Percentiles rank a stretch among this genome's conserved stretches.
phyloP scores from a whole-genome alignment of 2,888 invertebrate species.

The Mesochorus sp. region DNA sequence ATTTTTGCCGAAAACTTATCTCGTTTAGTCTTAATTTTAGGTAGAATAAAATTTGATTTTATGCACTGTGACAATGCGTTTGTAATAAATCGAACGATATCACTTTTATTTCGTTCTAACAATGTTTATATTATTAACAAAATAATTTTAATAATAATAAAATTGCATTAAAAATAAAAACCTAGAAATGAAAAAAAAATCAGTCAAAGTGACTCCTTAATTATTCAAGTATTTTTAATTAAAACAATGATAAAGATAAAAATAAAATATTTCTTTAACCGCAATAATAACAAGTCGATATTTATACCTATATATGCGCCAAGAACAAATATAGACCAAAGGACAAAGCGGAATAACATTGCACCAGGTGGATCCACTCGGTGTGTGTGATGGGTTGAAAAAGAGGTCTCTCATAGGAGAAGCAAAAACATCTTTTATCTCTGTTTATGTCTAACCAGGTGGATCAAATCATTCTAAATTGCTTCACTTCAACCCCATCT shows the following conservation, averaged over 20 bases:
- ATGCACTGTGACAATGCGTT: too few relatives aligned
- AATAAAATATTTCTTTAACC: neutral
- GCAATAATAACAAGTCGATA: constrained; percentile 12
- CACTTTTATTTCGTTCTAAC: too few relatives aligned
- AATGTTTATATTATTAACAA: too few relatives aligned
- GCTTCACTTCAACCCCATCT: constrained; percentile 37
- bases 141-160: too few relatives aligned
- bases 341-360: constrained; percentile 49
- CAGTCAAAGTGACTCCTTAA: neutral
- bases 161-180: too few relatives aligned
- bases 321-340: constrained; percentile 23
- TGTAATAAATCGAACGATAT: too few relatives aligned
- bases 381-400: constrained; percentile 63
- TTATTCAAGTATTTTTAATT: neutral
- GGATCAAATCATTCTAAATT: constrained; percentile 73
- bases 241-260: neutral
- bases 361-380: constrained; percentile 76
- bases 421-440: constrained; percentile 65
- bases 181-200: too few relatives aligned
- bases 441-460: constrained; percentile 77
- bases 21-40: too few relatives aligned
- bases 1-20: too few relatives aligned
- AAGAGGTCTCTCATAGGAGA: constrained; percentile 65
- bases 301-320: constrained; percentile 33
- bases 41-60: too few relatives aligned